phyloP scores from a whole-genome alignment of 2,113 vertebrate genomes.

The Ginglymostoma cirratum region DNA sequence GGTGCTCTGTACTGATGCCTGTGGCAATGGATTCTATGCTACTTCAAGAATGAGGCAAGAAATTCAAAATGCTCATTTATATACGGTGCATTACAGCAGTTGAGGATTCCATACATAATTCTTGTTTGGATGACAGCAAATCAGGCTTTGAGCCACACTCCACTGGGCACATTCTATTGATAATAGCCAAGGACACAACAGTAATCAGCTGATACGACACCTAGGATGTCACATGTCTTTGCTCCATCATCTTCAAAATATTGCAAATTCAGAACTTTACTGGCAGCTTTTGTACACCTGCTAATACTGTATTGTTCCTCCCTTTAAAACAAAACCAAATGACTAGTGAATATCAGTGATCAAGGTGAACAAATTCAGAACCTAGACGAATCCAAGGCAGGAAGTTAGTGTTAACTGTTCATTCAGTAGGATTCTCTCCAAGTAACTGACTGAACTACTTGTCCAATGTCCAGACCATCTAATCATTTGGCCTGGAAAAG shows the following conservation, averaged over 20 bases:
- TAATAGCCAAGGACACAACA: neutral
- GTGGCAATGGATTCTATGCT: conserved; percentile 47
- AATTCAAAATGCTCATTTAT: neutral
- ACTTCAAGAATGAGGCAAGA: conserved; percentile 40
- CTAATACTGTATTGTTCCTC: too few relatives aligned
- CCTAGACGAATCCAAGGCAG: neutral
- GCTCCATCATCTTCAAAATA: neutral
- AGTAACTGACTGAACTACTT: neutral
- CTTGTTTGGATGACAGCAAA: neutral
- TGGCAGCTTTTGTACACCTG: neutral
- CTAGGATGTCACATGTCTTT: neutral
- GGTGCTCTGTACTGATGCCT: conserved; percentile 39
- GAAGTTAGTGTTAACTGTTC: neutral
- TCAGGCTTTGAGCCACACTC: neutral
- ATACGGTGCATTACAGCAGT: neutral
- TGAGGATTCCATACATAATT: neutral
- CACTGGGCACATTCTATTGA: neutral
- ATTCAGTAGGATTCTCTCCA: neutral
- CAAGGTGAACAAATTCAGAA: neutral
- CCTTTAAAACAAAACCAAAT: neutral
- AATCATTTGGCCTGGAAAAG: neutral
- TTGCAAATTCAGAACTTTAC: neutral
- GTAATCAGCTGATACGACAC: neutral
- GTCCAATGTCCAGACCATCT: neutral
- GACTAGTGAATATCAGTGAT: neutral